Conservation (phyloP, 1,140 invertebrate species). For the Ptiloglossa arizonensis region DNA sequence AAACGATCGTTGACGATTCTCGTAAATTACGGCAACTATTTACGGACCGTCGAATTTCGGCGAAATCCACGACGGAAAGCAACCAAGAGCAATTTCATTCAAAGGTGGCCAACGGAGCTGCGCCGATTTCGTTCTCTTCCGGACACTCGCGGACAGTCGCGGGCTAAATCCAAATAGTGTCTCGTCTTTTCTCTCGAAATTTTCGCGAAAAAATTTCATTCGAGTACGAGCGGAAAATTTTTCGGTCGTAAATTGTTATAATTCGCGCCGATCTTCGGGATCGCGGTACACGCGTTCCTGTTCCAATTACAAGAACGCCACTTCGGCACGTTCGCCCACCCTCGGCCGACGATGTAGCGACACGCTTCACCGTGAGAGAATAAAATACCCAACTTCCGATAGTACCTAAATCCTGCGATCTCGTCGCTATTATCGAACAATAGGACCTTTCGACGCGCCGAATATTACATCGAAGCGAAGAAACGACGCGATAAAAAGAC, state of each 20-base stretch:
- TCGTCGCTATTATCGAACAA: background rate
- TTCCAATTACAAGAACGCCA: slow-evolving; percentile 50
- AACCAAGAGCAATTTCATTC: slow-evolving; percentile 17
- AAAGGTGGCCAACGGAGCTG: background rate
- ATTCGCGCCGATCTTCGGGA: slow-evolving; percentile 15
- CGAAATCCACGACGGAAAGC: slow-evolving; percentile 39
- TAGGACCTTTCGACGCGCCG: background rate
- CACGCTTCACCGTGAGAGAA: background rate
- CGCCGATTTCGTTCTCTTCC: background rate
- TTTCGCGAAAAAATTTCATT: no score
- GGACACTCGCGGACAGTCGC: no score
- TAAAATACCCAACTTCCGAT: slow-evolving; percentile 4
- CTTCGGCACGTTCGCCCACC: slow-evolving; percentile 46
- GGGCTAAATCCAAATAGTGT: no score
- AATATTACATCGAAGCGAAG: background rate
- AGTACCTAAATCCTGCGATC: background rate
- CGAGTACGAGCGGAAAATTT: background rate
- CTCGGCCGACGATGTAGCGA: slow-evolving; percentile 21
- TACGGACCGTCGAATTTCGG: slow-evolving; percentile 50
- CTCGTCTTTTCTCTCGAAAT: no score
- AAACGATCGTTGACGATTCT: slow-evolving; percentile 64
- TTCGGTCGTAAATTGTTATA: background rate
- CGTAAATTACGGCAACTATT: slow-evolving; percentile 61
- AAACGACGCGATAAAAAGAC: background rate
- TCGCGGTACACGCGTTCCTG: slow-evolving; percentile 39